Percentiles rank a stretch among this genome's conserved stretches.
Evolutionary conservation across 1,140 invertebrate species (phyloP).

Genomic region (Macrotrachela quadricornifera): DNA sequence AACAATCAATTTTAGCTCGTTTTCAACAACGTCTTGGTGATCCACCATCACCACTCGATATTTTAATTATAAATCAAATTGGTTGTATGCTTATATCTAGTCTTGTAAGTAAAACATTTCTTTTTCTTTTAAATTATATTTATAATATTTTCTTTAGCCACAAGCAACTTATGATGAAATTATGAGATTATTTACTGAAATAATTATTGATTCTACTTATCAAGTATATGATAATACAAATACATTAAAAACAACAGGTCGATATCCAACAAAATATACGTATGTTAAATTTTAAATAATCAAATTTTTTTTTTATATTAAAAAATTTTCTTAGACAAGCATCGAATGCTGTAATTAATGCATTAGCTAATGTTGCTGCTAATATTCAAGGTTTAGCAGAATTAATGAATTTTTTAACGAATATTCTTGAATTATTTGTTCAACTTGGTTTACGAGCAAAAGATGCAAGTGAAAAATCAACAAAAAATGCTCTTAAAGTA

Average conservation of each 20-base stretch:
- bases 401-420: conserved; percentile 60
- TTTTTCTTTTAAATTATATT: too few species aligned
- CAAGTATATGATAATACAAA: too few species aligned
- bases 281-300: too few species aligned
- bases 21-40: conserved; percentile 85
- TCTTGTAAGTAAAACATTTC: conserved; percentile 18
- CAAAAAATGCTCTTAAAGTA: conserved; percentile 40
- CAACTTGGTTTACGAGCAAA: conserved; percentile 88
- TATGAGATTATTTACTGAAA: too few species aligned
- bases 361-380: conserved; percentile 72
- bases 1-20: conserved; percentile 82
- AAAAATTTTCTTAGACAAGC: conserved; percentile 54
- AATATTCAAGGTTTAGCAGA: conserved; percentile 68
- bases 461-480: conserved; percentile 63
- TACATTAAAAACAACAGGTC: too few species aligned
- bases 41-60: conserved; percentile 59
- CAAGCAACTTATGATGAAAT: too few species aligned
- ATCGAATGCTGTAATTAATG: conserved; percentile 76
- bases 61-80: conserved; percentile 80
- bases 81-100: conserved; percentile 81
- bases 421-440: conserved; percentile 80
- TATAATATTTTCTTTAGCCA: too few species aligned
- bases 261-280: too few species aligned
- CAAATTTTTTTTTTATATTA: not conserved
- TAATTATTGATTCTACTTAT: too few species aligned